phyloP scores from a whole-genome alignment of 1,140 invertebrate genomes.

The Lordiphosa clarofinis region DNA sequence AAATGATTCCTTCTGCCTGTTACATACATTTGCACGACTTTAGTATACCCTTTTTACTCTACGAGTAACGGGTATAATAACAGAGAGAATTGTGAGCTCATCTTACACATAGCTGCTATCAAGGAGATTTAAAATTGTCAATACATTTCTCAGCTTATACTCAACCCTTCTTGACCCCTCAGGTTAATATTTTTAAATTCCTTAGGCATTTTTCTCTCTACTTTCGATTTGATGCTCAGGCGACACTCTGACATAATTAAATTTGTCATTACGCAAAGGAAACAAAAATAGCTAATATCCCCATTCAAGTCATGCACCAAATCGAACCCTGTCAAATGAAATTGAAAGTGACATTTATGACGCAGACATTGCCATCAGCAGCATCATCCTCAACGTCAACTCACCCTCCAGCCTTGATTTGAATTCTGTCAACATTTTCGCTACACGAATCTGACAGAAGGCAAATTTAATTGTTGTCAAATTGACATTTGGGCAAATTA shows the following conservation, averaged over 20 bases:
- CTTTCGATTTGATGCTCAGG: constrained; percentile 14
- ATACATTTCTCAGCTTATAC: no score
- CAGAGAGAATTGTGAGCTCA: no score
- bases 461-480: constrained; percentile 65
- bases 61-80: no score
- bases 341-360: constrained; percentile 72
- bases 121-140: no score
- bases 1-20: no score
- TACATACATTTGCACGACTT: no score
- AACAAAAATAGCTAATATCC: constrained; percentile 44
- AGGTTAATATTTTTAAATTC: background rate
- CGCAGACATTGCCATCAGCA: constrained; percentile 34
- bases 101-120: no score
- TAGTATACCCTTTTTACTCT: no score
- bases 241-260: constrained; percentile 39
- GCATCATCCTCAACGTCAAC: constrained; percentile 23
- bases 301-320: constrained; percentile 55
- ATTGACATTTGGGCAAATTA: constrained; percentile 48
- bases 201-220: no score
- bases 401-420: constrained; percentile 52
- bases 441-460: constrained; percentile 24
- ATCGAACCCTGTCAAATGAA: constrained; percentile 40
- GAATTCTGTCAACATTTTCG: constrained; percentile 72
- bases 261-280: constrained; percentile 19
- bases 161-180: no score